Conservation (phyloP, 2,888 invertebrate species). For the Lycophotia porphyrea region DNA sequence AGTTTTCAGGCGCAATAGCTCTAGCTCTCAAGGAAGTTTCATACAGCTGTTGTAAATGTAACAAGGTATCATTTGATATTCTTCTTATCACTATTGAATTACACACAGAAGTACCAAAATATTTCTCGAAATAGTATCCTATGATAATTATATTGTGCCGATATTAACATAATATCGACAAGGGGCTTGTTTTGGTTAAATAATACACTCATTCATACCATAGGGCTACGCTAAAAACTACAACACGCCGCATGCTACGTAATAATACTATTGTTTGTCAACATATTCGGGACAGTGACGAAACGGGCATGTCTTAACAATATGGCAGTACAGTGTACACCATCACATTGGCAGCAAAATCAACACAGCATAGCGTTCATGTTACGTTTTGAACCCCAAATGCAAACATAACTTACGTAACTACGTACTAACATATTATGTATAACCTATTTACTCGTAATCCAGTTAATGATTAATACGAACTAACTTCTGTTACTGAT, state of each 20-base stretch:
- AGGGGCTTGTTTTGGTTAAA: background rate
- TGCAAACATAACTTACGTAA: background rate
- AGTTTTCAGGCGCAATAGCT: background rate
- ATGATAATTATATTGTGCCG: background rate
- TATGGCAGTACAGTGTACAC: background rate
- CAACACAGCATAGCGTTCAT: constrained; percentile 3
- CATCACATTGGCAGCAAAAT: constrained; percentile 9
- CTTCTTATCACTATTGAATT: background rate
- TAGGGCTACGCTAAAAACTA: background rate
- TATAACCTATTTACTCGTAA: background rate
- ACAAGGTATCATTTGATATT: background rate
- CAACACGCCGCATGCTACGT: background rate
- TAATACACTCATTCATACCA: background rate
- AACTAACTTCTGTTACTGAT: constrained; percentile 29
- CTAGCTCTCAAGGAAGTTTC: constrained; percentile 2
- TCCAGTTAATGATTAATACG: constrained; percentile 19
- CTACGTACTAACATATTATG: constrained; percentile 4
- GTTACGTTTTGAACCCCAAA: background rate
- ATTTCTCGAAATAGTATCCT: background rate
- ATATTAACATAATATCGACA: background rate
- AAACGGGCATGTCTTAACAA: no score
- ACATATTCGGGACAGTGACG: no score
- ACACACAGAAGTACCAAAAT: background rate
- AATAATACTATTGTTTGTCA: constrained; percentile 7
- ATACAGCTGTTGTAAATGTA: constrained; percentile 10